Evolutionary conservation across 2,113 vertebrate genomes (phyloP).

Genomic region (Cinclus mexicanus): DNA sequence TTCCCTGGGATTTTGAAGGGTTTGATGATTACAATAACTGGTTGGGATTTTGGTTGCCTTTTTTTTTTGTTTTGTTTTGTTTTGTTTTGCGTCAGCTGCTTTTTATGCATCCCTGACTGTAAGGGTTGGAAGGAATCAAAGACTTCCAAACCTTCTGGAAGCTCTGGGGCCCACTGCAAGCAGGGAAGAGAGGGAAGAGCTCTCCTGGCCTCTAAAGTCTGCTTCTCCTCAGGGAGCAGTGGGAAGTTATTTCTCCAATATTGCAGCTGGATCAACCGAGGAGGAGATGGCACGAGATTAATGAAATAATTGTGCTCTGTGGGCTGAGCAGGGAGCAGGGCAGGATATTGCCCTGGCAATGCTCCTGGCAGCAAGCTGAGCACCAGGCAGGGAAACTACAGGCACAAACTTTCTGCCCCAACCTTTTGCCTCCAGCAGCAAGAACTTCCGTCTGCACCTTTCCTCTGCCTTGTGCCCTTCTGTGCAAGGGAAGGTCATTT

Average conservation of each 20-base stretch:
- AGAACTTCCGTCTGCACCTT: not conserved
- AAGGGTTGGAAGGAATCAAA: slow-evolving; percentile 31
- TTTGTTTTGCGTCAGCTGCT: not conserved
- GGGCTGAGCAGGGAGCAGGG: not conserved
- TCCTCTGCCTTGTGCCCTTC: not conserved
- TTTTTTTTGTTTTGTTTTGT: not conserved
- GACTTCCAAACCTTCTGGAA: not conserved
- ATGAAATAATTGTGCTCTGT: not conserved
- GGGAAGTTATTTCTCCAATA: slow-evolving; percentile 47
- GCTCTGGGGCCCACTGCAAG: not conserved
- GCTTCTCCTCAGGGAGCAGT: not conserved
- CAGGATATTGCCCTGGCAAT: not conserved
- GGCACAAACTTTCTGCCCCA: not conserved
- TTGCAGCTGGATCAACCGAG: not conserved
- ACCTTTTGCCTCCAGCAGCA: not conserved
- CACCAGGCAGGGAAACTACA: not conserved
- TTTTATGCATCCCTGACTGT: slow-evolving; percentile 29
- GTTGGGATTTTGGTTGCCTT: not conserved
- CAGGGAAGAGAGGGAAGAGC: not conserved
- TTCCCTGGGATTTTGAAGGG: slow-evolving; percentile 18
- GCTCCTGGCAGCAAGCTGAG: not conserved
- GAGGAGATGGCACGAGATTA: not conserved
- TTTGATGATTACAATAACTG: slow-evolving; percentile 36
- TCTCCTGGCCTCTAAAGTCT: slow-evolving; percentile 1
- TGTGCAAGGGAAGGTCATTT: not conserved